Evolutionary conservation across 2,888 invertebrate species (phyloP).

Genomic region (Synergus gifuensis): DNA sequence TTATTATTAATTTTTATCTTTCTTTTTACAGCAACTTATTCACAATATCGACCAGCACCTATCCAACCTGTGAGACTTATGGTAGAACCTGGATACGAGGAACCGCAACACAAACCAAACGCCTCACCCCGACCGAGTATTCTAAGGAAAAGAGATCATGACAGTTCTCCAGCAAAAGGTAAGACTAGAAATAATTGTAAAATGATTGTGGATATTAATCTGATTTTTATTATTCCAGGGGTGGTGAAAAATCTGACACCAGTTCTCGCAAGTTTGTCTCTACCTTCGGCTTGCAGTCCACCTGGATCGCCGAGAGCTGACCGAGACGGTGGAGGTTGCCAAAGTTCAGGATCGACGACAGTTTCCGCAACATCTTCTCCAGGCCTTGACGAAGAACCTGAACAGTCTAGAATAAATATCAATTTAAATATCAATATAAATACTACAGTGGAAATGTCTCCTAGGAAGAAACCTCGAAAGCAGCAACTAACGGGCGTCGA

Average conservation of each 20-base stretch:
- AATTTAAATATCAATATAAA: constrained; percentile 62
- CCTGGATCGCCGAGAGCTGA: constrained; percentile 74
- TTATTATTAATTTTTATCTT: constrained; percentile 23
- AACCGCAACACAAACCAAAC: constrained; percentile 77
- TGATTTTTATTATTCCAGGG: constrained; percentile 53
- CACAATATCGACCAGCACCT: constrained; percentile 72
- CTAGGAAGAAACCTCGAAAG: constrained; percentile 95
- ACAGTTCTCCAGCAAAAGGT: constrained; percentile 78
- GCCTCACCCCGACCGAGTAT: constrained; percentile 90
- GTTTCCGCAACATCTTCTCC: constrained; percentile 93
- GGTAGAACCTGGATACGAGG: constrained; percentile 74
- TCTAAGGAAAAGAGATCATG: constrained; percentile 91
- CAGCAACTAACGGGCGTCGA: constrained; percentile 83
- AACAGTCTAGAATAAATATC: constrained; percentile 74
- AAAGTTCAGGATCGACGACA: constrained; percentile 88
- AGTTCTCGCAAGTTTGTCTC: constrained; percentile 70
- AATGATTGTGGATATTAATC: background rate
- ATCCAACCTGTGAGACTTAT: constrained; percentile 74
- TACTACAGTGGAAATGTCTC: constrained; percentile 83
- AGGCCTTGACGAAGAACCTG: constrained; percentile 82
- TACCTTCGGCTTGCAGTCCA: constrained; percentile 69
- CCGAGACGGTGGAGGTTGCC: constrained; percentile 74
- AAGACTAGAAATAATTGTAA: constrained; percentile 29
- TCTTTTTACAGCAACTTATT: constrained; percentile 66
- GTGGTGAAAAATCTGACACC: constrained; percentile 74